phyloP scores from a whole-genome alignment of 92 coral and sea anemone genomes.

The Pocillopora grandis region DNA sequence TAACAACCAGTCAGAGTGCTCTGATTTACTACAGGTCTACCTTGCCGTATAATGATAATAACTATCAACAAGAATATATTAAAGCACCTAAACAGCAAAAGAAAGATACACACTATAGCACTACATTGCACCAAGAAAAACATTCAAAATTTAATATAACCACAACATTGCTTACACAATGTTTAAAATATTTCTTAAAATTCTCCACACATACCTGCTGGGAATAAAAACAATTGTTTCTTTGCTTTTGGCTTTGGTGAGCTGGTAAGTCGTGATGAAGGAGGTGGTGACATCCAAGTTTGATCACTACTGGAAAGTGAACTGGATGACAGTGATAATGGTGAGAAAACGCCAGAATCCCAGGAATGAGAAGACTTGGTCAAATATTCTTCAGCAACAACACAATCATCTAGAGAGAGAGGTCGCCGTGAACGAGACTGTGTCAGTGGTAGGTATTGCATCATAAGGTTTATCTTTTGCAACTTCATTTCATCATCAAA shows the following conservation, averaged over 20 bases:
- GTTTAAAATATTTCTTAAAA: no score
- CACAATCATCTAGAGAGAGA: conserved; percentile 49
- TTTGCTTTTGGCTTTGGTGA: conserved; percentile 16
- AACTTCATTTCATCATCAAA: not conserved
- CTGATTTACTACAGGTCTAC: no score
- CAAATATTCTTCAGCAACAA: conserved; percentile 34
- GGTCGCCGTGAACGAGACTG: conserved; percentile 53
- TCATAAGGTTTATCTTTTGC: not conserved
- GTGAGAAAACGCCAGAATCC: conserved; percentile 33
- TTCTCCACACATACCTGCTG: not conserved
- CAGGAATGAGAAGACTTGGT: not conserved
- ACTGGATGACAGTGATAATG: conserved; percentile 3
- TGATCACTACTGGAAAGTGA: conserved; percentile 16
- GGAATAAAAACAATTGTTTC: not conserved
- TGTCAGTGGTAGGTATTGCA: not conserved
- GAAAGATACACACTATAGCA: no score
- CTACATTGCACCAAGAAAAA: no score
- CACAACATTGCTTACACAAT: no score
- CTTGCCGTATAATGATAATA: no score
- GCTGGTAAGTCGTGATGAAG: not conserved
- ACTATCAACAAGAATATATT: no score
- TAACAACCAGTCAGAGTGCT: no score
- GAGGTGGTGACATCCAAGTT: not conserved
- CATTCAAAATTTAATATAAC: no score
- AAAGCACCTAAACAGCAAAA: no score